Conservation (phyloP, 64 coral and sea anemone species). For the Stichodactyla helianthus region DNA sequence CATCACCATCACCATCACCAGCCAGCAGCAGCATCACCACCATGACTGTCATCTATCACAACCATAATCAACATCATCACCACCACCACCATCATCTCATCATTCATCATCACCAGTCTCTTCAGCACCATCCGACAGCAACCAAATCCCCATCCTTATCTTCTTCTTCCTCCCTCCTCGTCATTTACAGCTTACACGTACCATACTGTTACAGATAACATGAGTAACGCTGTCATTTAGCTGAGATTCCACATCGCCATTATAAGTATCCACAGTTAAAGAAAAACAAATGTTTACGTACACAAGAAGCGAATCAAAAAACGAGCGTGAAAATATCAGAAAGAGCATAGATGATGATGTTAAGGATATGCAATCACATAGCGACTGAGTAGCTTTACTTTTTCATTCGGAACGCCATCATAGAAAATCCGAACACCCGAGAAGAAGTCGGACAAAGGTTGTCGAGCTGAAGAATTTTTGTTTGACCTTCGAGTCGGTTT, state of each 20-base stretch:
- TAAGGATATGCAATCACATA: conserved; percentile 94
- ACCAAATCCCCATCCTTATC: no score
- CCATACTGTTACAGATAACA: conserved; percentile 46
- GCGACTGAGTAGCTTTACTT: conserved; percentile 50
- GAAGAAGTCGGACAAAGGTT: conserved; percentile 53
- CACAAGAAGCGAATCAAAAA: not conserved
- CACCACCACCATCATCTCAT: no score
- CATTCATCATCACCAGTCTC: no score
- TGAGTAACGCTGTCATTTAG: conserved; percentile 41
- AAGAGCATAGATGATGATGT: not conserved
- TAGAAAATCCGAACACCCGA: conserved; percentile 66
- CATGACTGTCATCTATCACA: no score
- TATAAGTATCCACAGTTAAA: conserved; percentile 66
- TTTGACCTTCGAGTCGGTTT: not conserved
- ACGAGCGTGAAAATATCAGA: not conserved
- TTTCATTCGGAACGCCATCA: conserved; percentile 36
- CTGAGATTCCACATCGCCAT: conserved; percentile 55
- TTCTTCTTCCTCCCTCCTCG: no score
- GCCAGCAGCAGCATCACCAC: not conserved
- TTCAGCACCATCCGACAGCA: no score
- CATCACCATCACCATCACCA: not conserved
- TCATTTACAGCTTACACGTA: not conserved
- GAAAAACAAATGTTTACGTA: not conserved
- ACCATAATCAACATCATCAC: no score
- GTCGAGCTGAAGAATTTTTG: not conserved